Conservation (phyloP, 2,888 invertebrate species). For the Ectemnius cavifrons region DNA sequence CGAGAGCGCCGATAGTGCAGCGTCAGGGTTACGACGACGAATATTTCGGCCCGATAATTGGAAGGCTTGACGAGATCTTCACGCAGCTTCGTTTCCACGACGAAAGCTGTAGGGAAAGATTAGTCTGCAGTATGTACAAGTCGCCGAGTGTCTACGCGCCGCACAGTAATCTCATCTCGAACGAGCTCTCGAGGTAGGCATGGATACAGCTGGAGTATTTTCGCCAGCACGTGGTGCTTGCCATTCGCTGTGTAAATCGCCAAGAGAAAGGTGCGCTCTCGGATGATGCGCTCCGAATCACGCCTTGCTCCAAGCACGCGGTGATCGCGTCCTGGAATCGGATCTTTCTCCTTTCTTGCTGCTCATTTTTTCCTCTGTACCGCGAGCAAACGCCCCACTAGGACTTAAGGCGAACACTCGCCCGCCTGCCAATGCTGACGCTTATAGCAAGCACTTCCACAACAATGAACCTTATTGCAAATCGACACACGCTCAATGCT, state of each 20-base stretch:
- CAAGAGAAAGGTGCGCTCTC: conserved; percentile 74
- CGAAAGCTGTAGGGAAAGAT: conserved; percentile 87
- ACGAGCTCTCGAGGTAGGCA: conserved; percentile 92
- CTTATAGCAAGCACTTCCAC: too few species aligned
- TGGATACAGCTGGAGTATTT: neutral
- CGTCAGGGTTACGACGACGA: conserved; percentile 74
- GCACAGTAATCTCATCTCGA: conserved; percentile 91
- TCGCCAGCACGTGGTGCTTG: conserved; percentile 14
- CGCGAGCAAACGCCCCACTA: too few species aligned
- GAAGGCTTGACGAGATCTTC: conserved; percentile 88
- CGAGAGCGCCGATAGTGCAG: conserved; percentile 27
- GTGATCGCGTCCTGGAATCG: conserved; percentile 13
- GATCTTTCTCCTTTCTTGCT: conserved; percentile 33
- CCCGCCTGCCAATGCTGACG: too few species aligned
- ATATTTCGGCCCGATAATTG: conserved; percentile 89
- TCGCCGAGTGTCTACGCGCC: conserved; percentile 90
- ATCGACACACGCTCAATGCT: too few species aligned
- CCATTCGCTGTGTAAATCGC: conserved; percentile 58
- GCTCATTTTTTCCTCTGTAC: conserved; percentile 23
- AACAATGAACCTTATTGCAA: too few species aligned
- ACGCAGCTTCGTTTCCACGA: conserved; percentile 85
- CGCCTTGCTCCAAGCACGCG: conserved; percentile 16
- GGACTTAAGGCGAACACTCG: too few species aligned
- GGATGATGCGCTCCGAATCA: conserved; percentile 44
- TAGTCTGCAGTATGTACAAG: conserved; percentile 91